Base-by-base conservation (phyloP, 1,140 invertebrate species). In the Solen grandis region DNA sequence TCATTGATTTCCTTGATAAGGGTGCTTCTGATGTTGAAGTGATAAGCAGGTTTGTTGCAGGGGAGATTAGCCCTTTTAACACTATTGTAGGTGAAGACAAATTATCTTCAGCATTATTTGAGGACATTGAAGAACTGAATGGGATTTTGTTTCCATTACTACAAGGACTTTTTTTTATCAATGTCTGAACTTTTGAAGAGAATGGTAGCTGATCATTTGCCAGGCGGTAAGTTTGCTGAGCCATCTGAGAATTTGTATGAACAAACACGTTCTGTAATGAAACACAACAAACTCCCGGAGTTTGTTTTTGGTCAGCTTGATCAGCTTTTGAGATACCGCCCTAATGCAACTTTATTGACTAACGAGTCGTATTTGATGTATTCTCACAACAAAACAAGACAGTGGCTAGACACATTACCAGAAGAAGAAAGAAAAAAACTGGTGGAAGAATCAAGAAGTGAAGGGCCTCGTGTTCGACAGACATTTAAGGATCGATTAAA, bases 271-370 rank as follows among this genome's bases (percentile, higher is more conserved):
- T 70, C 65, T 50, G 78, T 41, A 2, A 50, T 46, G 31, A 73
- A 72, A 38, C 66, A 73, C 60, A 81, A 81, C 36, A 81, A 81
- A 46, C 33, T 81, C 2, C 65, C 78, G 5, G 68, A 81, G 27
- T 65, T 68, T 52, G 69, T 73, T 10, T 81, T 81, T 65, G 68
- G 65, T 1, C 38, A 72, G n/a, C 31, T 69, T 14, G 78, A 81
- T 52, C 68, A 72, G 5, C 59, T 81, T 0, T 5, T 81, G 0
- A 22, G 35, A 35, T 73, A 31, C 35, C 62, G 54, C 41, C 68
- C 78, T 22, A 81, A 81, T 60, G 57, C 66, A 4, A 50, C 38
- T 27, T 8, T 70, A 2, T 19, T 82, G 0, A 19, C 73, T 14
- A 57, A 74, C 54, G 79, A 75, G 25, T 36, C 60, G 1, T 75